Conservation (phyloP, 2,797 vertebrate genomes). For the Lithobates sylvaticus region DNA sequence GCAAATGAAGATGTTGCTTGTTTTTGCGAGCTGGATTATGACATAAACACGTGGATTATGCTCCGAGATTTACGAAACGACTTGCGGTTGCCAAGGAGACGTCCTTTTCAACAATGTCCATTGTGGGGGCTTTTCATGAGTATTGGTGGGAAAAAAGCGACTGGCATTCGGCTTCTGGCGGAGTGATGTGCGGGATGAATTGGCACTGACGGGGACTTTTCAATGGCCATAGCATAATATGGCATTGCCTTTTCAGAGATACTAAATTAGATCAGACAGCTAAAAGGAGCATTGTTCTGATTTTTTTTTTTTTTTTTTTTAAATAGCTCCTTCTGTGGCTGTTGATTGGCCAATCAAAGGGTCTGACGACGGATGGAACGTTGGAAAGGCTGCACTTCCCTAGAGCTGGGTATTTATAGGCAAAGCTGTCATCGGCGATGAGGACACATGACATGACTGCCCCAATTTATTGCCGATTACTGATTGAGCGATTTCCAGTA, state of each 20-base stretch:
- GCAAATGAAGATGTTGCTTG: too few relatives aligned
- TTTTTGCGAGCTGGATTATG: not conserved
- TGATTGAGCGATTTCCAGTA: too few relatives aligned
- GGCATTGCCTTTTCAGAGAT: slow-evolving; percentile 58
- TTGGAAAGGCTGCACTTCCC: not conserved
- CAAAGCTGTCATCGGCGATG: not conserved
- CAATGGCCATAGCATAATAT: slow-evolving; percentile 26
- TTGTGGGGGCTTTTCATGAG: slow-evolving; percentile 45
- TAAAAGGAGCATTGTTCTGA: slow-evolving; percentile 52
- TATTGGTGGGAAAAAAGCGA: slow-evolving; percentile 43
- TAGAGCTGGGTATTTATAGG: not conserved
- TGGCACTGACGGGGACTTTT: slow-evolving; percentile 55
- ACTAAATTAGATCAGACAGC: slow-evolving; percentile 59
- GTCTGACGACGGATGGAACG: not conserved
- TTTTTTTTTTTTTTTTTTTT: not conserved
- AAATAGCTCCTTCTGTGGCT: slow-evolving; percentile 19
- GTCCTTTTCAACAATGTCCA: slow-evolving; percentile 41
- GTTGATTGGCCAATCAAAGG: slow-evolving; percentile 61
- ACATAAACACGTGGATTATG: slow-evolving; percentile 4
- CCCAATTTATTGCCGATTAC: not conserved
- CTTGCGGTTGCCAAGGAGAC: slow-evolving; percentile 33
- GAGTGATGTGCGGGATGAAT: slow-evolving; percentile 54
- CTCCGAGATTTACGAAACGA: slow-evolving; percentile 3
- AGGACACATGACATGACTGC: not conserved
- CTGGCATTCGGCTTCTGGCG: slow-evolving; percentile 40